Conservation (phyloP, 2,888 invertebrate genomes). For the Diloba caeruleocephala region DNA sequence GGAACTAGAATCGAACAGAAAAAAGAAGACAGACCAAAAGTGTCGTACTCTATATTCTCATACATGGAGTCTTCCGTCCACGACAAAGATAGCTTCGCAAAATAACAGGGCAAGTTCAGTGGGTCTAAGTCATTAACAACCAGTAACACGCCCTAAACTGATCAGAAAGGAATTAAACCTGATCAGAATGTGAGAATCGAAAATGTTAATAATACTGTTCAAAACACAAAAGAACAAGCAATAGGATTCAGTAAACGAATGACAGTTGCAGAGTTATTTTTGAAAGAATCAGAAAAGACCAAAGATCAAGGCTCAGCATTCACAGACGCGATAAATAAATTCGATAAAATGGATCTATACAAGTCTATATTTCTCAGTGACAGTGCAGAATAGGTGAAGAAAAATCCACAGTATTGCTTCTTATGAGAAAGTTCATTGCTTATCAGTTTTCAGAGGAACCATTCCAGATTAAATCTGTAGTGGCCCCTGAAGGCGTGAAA, state of each 20-base stretch:
- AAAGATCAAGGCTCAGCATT: slow-evolving; percentile 69
- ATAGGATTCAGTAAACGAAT: slow-evolving; percentile 73
- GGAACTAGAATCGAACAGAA: slow-evolving; percentile 70
- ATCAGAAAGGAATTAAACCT: slow-evolving; percentile 7
- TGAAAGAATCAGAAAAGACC: slow-evolving; percentile 80
- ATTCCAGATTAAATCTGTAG: slow-evolving; percentile 98
- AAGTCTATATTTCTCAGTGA: slow-evolving; percentile 96
- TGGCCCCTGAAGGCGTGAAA: slow-evolving; percentile 99
- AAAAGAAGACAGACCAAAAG: slow-evolving; percentile 88
- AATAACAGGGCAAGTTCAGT: slow-evolving; percentile 80
- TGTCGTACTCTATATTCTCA: slow-evolving; percentile 93
- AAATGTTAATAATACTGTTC: not conserved
- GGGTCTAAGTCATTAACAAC: slow-evolving; percentile 75
- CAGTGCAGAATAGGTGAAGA: slow-evolving; percentile 95
- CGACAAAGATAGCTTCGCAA: slow-evolving; percentile 87
- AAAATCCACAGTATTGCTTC: slow-evolving; percentile 95
- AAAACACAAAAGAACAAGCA: not conserved
- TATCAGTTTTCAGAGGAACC: slow-evolving; percentile 95
- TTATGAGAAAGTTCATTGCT: slow-evolving; percentile 99
- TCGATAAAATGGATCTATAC: slow-evolving; percentile 93
- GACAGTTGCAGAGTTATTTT: slow-evolving; percentile 83
- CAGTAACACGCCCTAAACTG: slow-evolving; percentile 32
- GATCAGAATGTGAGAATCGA: too few relatives aligned
- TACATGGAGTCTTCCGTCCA: slow-evolving; percentile 91
- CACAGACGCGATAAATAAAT: slow-evolving; percentile 81